Base-by-base conservation (phyloP, 2,113 vertebrate genomes). In the Thunnus thynnus region DNA sequence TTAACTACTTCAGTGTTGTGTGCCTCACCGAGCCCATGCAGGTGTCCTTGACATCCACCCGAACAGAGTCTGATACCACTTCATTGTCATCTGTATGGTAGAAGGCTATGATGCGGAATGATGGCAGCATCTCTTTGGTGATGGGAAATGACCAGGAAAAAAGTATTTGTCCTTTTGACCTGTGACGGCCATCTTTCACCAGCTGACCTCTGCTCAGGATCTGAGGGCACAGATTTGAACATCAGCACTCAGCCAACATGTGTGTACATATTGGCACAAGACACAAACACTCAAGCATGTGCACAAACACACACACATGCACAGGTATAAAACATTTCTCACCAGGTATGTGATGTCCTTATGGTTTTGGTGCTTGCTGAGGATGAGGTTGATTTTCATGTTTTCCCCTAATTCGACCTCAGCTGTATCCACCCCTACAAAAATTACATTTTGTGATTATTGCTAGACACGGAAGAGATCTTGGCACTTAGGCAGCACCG, bases 51-150 rank as follows among this genome's bases (percentile, higher is more conserved):
- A 96, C 88, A 5, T 95, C 92, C 62, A 96, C 91, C 95, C 94
- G 96, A 32, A 96, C 20, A 9, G 96, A 95, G 72, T 96, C 96
- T 1, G 96, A 93, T n/a, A 96, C 96, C 47, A 96, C 78, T 71
- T 96, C 95, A 41, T 55, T 86, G 1, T 3, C 16, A 13, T 5
- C 68, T 11, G 93, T 72, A n/a, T 95, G 89, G 72, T 94, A 93
- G 79, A 95, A 96, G 16, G 91, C 95, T 69, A 96, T n/a, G 18
- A 96, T 87, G 22, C 94, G 91, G 88, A 96, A 96, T 0, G 95
- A 96, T 6, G 96, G 95, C 48, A 95, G 84, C 90, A 93, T 92
- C 0, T 90, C 85, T 79, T 93, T 93, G 32, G 85, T 92, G 48
- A 96, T 36, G 14, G 58, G 32, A 50, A 94, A 1, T 0, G 64